Base-by-base conservation (phyloP, 2,888 invertebrate genomes). In the Proisotoma minuta region DNA sequence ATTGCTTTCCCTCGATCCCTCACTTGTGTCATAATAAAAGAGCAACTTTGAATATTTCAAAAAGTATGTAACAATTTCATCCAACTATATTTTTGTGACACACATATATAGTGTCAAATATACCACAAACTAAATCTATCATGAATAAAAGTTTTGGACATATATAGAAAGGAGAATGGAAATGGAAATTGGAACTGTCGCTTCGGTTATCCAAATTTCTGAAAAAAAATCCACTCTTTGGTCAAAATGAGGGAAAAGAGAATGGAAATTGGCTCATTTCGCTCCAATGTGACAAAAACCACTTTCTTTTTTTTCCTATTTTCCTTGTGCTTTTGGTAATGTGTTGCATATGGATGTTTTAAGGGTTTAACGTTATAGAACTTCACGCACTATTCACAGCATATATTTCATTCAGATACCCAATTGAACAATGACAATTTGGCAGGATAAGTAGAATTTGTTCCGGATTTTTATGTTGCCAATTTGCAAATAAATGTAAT, bases 201-300 rank as follows among this genome's bases (percentile, higher is more conserved):
- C 18, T 56, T 28, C 22, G 26, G 26, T 18, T 43, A 47, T 40
- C 56, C 15, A 54, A 52, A 54, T 28, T 29, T 54, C 39, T 2
- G 39, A 54, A 54, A 39, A 54, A 54, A 54, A 54, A 54, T 56
- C 40, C 56, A 23, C 56, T 27, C n/a, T 34, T 43, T 56, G 23
- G 56, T 40, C 43, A 23, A 56, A 43, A 56, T 56, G 47, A 39
- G 47, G 43, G 43, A 56, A 39, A 54, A 54, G 22, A 4, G 56
- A 56, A 56, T 56, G 43, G 56, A 56, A 53, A 59, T 53, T 43
- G 59, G 52, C 59, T 59, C 23, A 40, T 59, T 52, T 59, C 24
- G 53, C 8, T 29, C 26, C 27, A 43, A 59, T 49, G 59, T 52
- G 52, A 53, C 51, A 53, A 59, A 52, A 59, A 53, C 40, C 15